Evolutionary conservation across 2,113 vertebrate species (phyloP).

Genomic region (Cariama cristata): DNA sequence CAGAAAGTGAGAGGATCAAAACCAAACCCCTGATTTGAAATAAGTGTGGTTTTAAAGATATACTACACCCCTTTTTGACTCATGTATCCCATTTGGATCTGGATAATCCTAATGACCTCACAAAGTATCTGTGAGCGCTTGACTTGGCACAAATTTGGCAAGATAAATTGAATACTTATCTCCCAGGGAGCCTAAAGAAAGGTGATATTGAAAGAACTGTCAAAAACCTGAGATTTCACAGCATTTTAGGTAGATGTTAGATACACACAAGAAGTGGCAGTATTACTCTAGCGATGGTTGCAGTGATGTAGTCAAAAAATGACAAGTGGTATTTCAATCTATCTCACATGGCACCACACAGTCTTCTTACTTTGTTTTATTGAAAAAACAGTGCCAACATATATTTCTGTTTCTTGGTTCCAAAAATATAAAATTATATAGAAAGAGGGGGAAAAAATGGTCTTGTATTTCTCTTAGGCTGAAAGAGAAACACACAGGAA

Average conservation of each 20-base stretch:
- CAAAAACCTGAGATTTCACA: background rate
- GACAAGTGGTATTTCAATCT: background rate
- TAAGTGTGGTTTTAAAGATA: background rate
- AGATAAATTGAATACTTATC: background rate
- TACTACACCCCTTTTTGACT: background rate
- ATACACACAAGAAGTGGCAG: rapidly evolving
- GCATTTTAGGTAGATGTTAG: background rate
- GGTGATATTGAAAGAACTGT: background rate
- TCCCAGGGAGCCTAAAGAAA: background rate
- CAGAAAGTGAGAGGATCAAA: background rate
- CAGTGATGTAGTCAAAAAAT: background rate
- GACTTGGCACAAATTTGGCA: background rate
- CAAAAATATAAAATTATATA: background rate
- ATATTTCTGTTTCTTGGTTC: background rate
- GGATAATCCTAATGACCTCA: background rate
- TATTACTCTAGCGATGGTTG: background rate
- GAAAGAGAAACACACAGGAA: background rate
- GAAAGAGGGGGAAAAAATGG: background rate
- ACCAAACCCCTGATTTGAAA: background rate
- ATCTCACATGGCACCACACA: background rate
- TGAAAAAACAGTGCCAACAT: background rate
- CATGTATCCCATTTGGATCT: background rate
- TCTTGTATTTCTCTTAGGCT: background rate
- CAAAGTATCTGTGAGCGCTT: background rate
- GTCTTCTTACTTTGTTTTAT: background rate